Percentiles rank a stretch among this genome's conserved stretches.
Conservation (phyloP, 1,140 invertebrate species). For the Sitophilus oryzae region DNA sequence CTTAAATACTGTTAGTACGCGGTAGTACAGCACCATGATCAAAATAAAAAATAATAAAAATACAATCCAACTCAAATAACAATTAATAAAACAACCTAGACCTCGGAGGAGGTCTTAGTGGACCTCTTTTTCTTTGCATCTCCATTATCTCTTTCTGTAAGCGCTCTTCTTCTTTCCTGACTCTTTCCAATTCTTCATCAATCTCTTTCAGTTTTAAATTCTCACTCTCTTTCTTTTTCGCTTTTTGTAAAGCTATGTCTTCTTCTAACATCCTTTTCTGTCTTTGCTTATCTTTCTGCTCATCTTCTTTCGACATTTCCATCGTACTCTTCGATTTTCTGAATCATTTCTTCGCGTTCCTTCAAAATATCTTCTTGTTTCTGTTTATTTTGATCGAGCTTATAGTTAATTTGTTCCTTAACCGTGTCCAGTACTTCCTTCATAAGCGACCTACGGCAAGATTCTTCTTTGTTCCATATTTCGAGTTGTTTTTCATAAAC, state of each 20-base stretch:
- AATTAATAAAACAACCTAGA: slow-evolving; percentile 27
- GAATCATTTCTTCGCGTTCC: slow-evolving; percentile 43
- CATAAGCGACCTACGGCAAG: slow-evolving; percentile 30
- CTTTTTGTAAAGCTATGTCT: slow-evolving; percentile 31
- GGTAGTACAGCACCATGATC: no score
- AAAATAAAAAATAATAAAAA: no score
- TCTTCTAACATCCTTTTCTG: slow-evolving; percentile 32
- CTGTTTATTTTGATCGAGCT: slow-evolving; percentile 40
- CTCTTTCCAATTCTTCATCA: slow-evolving; percentile 36
- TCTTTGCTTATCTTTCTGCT: slow-evolving; percentile 30
- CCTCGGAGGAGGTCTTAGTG: slow-evolving; percentile 23
- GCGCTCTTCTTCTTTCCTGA: slow-evolving; percentile 37
- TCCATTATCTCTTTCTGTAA: slow-evolving; percentile 39
- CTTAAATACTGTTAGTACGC: no score
- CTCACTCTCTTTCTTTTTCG: slow-evolving; percentile 28
- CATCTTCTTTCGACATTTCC: slow-evolving; percentile 42
- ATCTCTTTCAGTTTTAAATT: slow-evolving; percentile 36
- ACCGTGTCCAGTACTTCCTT: slow-evolving; percentile 35
- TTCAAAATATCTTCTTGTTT: slow-evolving; percentile 42
- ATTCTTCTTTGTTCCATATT: slow-evolving; percentile 42
- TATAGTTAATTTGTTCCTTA: slow-evolving; percentile 36
- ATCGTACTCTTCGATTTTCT: slow-evolving; percentile 44
- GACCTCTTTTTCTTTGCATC: slow-evolving; percentile 35
- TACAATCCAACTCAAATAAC: no score
- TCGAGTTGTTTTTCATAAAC: slow-evolving; percentile 51